Percentiles rank a stretch among this genome's conserved stretches.
Evolutionary conservation across 2,888 invertebrate species (phyloP).

Genomic region (Acrobasis repandana): DNA sequence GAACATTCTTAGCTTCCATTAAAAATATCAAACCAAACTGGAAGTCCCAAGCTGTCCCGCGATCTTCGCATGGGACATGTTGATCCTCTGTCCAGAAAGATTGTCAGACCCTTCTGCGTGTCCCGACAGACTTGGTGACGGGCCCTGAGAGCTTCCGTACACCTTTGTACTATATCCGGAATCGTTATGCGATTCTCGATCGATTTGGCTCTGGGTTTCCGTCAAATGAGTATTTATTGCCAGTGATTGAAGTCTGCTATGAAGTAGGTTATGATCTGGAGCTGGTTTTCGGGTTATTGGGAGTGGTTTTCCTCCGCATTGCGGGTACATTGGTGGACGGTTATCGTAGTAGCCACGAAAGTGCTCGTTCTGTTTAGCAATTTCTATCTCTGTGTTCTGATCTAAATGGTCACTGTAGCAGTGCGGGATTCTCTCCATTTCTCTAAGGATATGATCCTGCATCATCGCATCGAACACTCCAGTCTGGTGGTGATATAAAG

Average conservation of each 20-base stretch:
- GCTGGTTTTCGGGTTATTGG: constrained; percentile 57
- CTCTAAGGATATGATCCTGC: constrained; percentile 78
- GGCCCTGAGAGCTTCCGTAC: constrained; percentile 89
- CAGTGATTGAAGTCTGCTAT: constrained; percentile 72
- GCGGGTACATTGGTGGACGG: constrained; percentile 60
- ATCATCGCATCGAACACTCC: constrained; percentile 79
- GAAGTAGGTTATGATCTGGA: constrained; percentile 70
- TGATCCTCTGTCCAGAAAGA: constrained; percentile 67
- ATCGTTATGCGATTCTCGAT: constrained; percentile 89
- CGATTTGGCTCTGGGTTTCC: constrained; percentile 77
- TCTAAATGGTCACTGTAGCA: constrained; percentile 75
- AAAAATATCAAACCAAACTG: constrained; percentile 82
- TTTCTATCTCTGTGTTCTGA: constrained; percentile 76
- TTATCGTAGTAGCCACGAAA: constrained; percentile 73
- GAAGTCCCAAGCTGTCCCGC: constrained; percentile 82
- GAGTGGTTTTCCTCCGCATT: constrained; percentile 45
- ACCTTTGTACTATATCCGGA: constrained; percentile 93
- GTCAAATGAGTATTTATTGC: constrained; percentile 77
- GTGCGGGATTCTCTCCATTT: constrained; percentile 77
- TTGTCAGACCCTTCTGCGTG: constrained; percentile 71
- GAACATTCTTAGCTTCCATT: too few relatives aligned
- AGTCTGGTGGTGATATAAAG: constrained; percentile 69
- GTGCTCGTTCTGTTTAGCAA: constrained; percentile 70
- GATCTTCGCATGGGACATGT: constrained; percentile 58
- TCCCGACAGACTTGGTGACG: constrained; percentile 89